phyloP scores from a whole-genome alignment of 2,113 vertebrate species.

The Psilopsiagon aurifrons region DNA sequence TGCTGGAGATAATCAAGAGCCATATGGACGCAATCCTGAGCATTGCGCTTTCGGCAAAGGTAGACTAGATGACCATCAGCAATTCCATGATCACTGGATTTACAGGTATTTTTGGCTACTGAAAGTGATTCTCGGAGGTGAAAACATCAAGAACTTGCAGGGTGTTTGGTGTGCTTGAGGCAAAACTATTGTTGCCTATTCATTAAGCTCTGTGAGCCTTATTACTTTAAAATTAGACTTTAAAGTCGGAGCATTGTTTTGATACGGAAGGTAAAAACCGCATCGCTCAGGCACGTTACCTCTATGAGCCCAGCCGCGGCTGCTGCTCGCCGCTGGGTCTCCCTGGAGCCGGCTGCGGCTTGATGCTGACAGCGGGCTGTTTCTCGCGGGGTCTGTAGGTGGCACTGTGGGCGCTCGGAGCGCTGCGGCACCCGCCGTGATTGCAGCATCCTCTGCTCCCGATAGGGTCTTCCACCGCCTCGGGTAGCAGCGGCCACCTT shows the following conservation, averaged over 20 bases:
- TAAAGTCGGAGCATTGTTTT: background rate
- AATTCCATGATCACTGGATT: background rate
- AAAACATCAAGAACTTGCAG: background rate
- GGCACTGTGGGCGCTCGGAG: background rate
- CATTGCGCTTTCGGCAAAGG: background rate
- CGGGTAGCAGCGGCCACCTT: accelerated
- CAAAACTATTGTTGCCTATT: background rate
- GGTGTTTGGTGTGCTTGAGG: background rate
- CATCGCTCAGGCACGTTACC: accelerated
- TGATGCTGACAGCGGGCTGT: too few relatives aligned
- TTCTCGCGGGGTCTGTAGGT: background rate
- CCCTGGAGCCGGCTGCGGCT: too few relatives aligned
- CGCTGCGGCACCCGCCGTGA: too few relatives aligned
- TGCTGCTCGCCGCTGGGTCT: background rate
- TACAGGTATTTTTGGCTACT: background rate
- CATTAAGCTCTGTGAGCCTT: background rate
- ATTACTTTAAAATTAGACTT: background rate
- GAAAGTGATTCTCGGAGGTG: background rate
- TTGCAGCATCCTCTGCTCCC: background rate
- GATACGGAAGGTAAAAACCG: accelerated
- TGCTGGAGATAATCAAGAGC: background rate
- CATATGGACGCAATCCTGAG: background rate
- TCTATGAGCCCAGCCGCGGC: too few relatives aligned
- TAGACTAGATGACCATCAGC: background rate
- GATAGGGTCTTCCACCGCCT: too few relatives aligned